Conservation (phyloP, 2,113 vertebrate genomes). For the Sialia sialis region DNA sequence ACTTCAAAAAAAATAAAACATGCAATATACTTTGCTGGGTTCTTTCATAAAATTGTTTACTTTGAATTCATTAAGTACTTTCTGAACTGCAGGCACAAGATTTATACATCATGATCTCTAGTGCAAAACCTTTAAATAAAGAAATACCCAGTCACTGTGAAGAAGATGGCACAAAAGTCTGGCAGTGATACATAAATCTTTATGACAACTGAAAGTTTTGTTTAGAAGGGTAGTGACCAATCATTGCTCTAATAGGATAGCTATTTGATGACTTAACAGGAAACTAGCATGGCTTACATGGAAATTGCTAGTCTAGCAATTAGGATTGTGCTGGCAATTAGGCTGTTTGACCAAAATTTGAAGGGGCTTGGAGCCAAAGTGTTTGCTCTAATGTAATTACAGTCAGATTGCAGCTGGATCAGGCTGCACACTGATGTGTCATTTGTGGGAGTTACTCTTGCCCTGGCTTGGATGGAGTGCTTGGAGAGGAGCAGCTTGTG, state of each 20-base stretch:
- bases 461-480: not conserved
- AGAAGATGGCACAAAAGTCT: not conserved
- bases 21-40: not conserved
- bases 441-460: not conserved
- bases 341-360: not conserved
- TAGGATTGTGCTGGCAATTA: not conserved
- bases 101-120: not conserved
- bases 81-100: not conserved
- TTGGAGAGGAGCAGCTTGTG: not conserved
- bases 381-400: not conserved
- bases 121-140: not conserved
- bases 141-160: not conserved
- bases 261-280: constrained; percentile 2
- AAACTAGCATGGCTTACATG: not conserved
- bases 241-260: not conserved
- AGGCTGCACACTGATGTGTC: not conserved
- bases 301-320: not conserved
- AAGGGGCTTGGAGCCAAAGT: not conserved
- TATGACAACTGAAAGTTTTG: not conserved
- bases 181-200: not conserved
- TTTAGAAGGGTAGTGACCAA: not conserved
- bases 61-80: not conserved
- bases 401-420: not conserved
- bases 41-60: not conserved
- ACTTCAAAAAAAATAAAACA: not conserved